Evolutionary conservation across 2,888 invertebrate genomes (phyloP).

Genomic region (Melinaea marsaeus): DNA sequence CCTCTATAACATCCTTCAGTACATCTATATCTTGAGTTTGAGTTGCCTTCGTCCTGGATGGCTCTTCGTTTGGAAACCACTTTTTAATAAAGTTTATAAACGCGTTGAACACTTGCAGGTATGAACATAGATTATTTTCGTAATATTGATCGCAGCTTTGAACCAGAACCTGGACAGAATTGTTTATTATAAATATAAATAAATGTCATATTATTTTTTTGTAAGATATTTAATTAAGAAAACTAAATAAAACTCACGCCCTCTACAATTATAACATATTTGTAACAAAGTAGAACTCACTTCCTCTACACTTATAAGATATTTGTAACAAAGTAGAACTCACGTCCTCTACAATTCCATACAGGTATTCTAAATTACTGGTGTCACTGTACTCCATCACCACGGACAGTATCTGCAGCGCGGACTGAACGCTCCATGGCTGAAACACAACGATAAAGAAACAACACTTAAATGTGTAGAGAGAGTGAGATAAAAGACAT

Average conservation of each 20-base stretch:
- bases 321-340: constrained; percentile 38
- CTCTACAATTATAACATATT: too few species aligned
- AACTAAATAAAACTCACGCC: too few species aligned
- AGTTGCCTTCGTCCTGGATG: constrained; percentile 11
- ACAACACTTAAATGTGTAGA: too few species aligned
- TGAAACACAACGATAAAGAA: constrained; percentile 35
- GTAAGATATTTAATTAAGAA: too few species aligned
- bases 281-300: constrained; percentile 57
- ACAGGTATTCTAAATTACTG: constrained; percentile 80
- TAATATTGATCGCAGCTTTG: constrained; percentile 80
- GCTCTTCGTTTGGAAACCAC: constrained; percentile 64
- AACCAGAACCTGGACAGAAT: constrained; percentile 68
- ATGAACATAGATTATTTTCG: constrained; percentile 77
- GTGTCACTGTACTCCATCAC: constrained; percentile 84
- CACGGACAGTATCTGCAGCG: constrained; percentile 84
- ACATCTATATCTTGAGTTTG: constrained; percentile 41
- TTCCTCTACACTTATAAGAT: constrained; percentile 71
- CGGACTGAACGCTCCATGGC: constrained; percentile 80
- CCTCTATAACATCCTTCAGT: constrained; percentile 57
- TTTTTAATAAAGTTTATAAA: constrained; percentile 80
- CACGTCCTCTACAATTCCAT: constrained; percentile 83
- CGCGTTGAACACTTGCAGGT: constrained; percentile 83
- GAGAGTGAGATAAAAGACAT: too few species aligned
- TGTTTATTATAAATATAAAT: neutral
- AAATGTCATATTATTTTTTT: neutral